A percentile compares a stretch with the other conserved stretches of the same genome.
Conservation (phyloP, 2,113 vertebrate species). For the Psophia crepitans region DNA sequence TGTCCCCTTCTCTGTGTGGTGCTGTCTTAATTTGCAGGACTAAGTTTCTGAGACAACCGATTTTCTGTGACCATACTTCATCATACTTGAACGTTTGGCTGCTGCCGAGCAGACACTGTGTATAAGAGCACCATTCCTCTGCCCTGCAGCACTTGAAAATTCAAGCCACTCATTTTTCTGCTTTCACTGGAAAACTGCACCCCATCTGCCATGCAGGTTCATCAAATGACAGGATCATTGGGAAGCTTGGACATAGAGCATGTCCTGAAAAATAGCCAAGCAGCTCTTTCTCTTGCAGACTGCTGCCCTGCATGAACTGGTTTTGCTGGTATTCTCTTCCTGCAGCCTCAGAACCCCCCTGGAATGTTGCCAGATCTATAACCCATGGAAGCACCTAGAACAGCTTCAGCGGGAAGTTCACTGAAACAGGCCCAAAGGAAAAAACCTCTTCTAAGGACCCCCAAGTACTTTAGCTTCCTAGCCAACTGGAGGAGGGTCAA, state of each 20-base stretch:
- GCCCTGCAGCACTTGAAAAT: background rate
- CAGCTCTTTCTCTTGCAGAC: background rate
- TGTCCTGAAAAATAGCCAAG: background rate
- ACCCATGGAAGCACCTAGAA: background rate
- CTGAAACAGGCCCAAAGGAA: background rate
- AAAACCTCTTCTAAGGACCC: background rate
- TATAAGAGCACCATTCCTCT: background rate
- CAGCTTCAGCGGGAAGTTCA: background rate
- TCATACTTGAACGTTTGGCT: too few species aligned
- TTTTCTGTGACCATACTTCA: background rate
- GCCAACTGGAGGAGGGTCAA: too few species aligned
- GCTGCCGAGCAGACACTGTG: background rate
- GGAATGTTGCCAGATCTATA: too few species aligned
- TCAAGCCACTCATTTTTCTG: background rate
- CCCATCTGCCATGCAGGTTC: background rate
- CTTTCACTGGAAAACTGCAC: background rate
- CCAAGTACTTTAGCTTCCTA: background rate
- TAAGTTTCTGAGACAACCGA: background rate
- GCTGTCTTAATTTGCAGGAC: background rate
- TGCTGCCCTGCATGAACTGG: background rate
- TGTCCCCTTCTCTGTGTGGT: background rate
- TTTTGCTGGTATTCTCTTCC: background rate
- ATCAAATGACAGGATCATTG: fast-evolving
- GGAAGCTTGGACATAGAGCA: background rate
- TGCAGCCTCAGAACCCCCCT: background rate